A percentile compares a stretch with the other conserved stretches of the same genome.
These are phyloP conservation scores for Corydoras maculifer DNA, from an alignment of 2,113 vertebrate species.

Conservation along the genomic window DNA sequence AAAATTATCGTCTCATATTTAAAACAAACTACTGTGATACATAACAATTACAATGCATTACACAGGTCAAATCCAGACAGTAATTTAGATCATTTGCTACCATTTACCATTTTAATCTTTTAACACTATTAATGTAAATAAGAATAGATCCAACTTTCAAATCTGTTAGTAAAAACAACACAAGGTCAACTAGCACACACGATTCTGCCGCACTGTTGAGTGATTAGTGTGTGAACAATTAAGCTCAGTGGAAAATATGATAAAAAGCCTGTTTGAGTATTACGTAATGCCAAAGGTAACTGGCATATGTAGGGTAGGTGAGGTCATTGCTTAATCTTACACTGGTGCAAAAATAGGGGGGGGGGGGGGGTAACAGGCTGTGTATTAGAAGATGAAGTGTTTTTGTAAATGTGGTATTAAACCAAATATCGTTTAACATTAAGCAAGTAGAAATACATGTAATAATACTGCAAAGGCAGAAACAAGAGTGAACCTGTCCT, in stretches of 20 bases:
- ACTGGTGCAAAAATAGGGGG: neutral
- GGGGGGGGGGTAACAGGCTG: neutral
- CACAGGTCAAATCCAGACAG: too few relatives aligned
- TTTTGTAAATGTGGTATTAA: neutral
- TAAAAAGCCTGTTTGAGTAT: neutral
- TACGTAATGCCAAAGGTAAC: neutral
- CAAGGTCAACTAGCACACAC: neutral
- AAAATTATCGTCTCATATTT: too few relatives aligned
- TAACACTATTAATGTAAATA: too few relatives aligned
- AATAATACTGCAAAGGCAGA: neutral
- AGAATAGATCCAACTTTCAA: too few relatives aligned
- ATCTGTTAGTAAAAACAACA: neutral
- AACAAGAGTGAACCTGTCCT: too few relatives aligned
- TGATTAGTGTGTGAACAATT: slow-evolving; percentile 3
- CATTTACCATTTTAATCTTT: too few relatives aligned
- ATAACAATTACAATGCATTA: too few relatives aligned
- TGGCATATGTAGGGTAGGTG: neutral
- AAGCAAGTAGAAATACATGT: neutral
- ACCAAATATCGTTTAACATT: neutral
- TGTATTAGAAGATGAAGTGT: neutral
- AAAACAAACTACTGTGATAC: too few relatives aligned
- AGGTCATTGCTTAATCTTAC: neutral
- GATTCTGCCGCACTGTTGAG: neutral
- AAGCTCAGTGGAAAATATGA: slow-evolving; percentile 6
- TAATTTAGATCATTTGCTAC: too few relatives aligned